Percentiles rank a stretch among this genome's conserved stretches.
Evolutionary conservation across 2,888 invertebrate species (phyloP).

Genomic region (Hirtodrosophila confusa): DNA sequence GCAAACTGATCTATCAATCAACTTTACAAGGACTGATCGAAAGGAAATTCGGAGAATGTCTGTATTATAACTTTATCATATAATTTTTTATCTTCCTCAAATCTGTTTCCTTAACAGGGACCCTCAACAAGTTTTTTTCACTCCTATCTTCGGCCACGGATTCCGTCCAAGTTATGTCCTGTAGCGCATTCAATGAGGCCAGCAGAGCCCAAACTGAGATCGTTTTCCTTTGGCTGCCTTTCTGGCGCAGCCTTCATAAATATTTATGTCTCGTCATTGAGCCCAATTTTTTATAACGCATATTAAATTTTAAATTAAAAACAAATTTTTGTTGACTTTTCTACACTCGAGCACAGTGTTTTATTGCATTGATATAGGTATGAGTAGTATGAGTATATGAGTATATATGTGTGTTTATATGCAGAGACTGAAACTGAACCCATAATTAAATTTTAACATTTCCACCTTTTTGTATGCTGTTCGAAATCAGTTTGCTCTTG

Average conservation of each 20-base stretch:
- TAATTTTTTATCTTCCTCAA: not conserved
- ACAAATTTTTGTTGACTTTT: conserved; percentile 78
- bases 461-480: conserved; percentile 63
- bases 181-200: conserved; percentile 37
- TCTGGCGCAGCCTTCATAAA: conserved; percentile 68
- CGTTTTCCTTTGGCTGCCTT: conserved; percentile 34
- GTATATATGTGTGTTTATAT: conserved; percentile 11
- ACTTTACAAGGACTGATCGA: not conserved
- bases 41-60: conserved; percentile 4
- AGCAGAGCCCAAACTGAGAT: conserved; percentile 30
- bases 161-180: conserved; percentile 17
- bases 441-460: conserved; percentile 79
- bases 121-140: conserved; percentile 4
- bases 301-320: conserved; percentile 79
- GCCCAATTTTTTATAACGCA: conserved; percentile 78
- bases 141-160: not conserved
- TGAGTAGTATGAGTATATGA: not conserved
- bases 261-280: conserved; percentile 77
- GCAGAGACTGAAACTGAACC: conserved; percentile 53
- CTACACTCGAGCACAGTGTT: conserved; percentile 60
- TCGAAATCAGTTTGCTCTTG: conserved; percentile 25
- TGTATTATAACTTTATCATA: conserved; percentile 4
- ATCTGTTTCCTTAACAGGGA: conserved; percentile 3
- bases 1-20: conserved; percentile 4
- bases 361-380: conserved; percentile 64